Conservation (phyloP, 2,797 vertebrate species). For the Leucoraja ocellata region DNA sequence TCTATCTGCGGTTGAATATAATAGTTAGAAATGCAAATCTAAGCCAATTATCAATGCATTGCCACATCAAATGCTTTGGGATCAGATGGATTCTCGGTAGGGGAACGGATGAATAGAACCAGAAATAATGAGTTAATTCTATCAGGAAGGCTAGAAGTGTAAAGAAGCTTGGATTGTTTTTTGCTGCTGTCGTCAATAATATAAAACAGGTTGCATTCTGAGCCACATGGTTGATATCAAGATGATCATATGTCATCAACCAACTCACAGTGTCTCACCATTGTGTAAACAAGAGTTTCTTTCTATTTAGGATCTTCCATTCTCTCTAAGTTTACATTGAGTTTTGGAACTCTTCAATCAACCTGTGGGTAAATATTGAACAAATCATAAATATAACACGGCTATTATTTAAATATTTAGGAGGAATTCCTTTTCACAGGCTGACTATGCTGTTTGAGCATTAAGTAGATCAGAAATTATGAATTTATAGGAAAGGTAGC, state of each 20-base stretch:
- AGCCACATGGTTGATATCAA: slow-evolving; percentile 17
- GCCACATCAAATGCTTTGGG: not conserved
- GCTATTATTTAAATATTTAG: not conserved
- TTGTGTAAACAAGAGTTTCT: not conserved
- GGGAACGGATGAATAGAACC: not conserved
- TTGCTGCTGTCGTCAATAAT: not conserved
- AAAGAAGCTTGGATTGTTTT: not conserved
- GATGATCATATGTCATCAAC: not conserved
- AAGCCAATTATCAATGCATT: not conserved
- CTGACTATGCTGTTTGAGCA: not conserved
- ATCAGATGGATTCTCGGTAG: not conserved
- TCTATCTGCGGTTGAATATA: not conserved
- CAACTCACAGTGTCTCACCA: not conserved
- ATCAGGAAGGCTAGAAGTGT: not conserved
- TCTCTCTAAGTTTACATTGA: not conserved
- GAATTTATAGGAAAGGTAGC: not conserved
- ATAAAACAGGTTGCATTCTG: not conserved
- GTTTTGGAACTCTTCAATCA: not conserved
- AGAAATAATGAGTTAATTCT: not conserved
- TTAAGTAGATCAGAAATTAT: not conserved
- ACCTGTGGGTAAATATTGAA: not conserved
- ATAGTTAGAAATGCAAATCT: not conserved
- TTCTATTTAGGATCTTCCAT: not conserved
- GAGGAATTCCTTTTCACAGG: not conserved
- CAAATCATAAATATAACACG: not conserved